Percentiles rank a stretch among this genome's conserved stretches.
Conservation (phyloP, 2,113 vertebrate species). For the Platysternon megacephalum region DNA sequence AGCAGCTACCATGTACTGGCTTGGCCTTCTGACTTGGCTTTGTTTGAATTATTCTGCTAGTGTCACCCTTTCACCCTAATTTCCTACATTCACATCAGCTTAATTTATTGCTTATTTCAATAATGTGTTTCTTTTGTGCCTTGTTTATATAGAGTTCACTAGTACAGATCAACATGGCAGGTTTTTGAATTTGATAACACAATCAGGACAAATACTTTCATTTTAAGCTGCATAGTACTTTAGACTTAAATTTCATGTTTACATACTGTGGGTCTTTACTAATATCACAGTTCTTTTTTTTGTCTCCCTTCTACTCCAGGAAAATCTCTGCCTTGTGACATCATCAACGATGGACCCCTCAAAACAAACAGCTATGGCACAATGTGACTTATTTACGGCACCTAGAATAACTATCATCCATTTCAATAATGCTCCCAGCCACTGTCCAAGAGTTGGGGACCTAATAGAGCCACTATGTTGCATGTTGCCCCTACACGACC, state of each 20-base stretch:
- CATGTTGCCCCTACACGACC: not conserved
- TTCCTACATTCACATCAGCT: conserved; percentile 35
- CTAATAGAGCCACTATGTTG: not conserved
- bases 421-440: not conserved
- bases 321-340: not conserved
- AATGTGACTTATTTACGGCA: not conserved
- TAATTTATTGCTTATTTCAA: conserved; percentile 61
- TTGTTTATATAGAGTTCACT: conserved; percentile 27
- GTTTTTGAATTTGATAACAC: not conserved
- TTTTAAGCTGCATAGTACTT: not conserved
- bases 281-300: not conserved
- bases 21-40: too few relatives aligned
- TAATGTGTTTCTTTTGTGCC: conserved; percentile 34
- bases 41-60: too few relatives aligned
- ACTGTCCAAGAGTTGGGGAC: not conserved
- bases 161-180: not conserved
- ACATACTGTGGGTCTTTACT: not conserved
- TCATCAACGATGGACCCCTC: not conserved
- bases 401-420: not conserved
- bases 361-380: not conserved
- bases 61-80: conserved; percentile 37
- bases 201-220: not conserved
- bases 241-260: not conserved
- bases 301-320: not conserved
- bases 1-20: too few relatives aligned